Evolutionary conservation across 2,113 vertebrate genomes (phyloP).

Genomic region (Pygoscelis antarcticus): DNA sequence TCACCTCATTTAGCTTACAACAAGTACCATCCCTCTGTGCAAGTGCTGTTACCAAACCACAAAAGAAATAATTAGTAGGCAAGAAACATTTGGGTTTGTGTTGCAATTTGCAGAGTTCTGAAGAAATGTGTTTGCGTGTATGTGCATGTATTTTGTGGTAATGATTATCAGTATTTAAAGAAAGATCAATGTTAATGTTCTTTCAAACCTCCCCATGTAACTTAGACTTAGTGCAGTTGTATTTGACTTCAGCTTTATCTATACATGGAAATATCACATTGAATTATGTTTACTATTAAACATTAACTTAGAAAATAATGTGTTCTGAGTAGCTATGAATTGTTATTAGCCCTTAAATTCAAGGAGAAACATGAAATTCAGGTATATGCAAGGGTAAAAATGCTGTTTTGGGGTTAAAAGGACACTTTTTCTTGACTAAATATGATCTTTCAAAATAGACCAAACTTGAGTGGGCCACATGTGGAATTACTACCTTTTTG

Average conservation of each 20-base stretch:
- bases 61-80: constrained; percentile 23
- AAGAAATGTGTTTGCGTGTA: background rate
- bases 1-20: background rate
- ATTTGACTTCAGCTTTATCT: background rate
- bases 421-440: background rate
- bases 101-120: background rate
- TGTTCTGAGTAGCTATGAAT: background rate
- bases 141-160: background rate
- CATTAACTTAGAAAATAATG: background rate
- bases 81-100: background rate
- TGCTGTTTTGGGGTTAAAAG: background rate
- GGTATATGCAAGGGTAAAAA: background rate
- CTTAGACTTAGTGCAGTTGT: background rate
- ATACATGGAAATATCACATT: background rate
- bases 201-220: background rate
- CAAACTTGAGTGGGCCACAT: background rate
- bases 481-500: background rate
- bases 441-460: background rate
- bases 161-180: background rate
- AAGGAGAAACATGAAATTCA: background rate
- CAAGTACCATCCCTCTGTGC: background rate
- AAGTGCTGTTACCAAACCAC: background rate
- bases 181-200: background rate
- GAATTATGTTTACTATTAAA: background rate
- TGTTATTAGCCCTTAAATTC: background rate